Conservation (phyloP, 2,797 vertebrate genomes). For the Rhodeus uyekii region DNA sequence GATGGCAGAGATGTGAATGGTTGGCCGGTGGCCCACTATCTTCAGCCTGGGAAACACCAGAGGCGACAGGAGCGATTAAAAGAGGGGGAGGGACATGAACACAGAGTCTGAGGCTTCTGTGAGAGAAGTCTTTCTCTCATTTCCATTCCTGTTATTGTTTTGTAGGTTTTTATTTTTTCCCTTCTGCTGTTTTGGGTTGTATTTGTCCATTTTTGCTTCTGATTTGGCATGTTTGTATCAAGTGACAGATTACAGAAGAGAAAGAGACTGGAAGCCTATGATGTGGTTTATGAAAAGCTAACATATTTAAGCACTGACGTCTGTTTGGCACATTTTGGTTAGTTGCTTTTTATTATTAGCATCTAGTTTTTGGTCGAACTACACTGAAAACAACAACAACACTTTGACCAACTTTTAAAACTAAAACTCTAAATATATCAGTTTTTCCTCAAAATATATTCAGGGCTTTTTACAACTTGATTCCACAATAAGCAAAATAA, state of each 20-base stretch:
- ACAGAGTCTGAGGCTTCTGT: conserved; percentile 35
- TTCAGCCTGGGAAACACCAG: conserved; percentile 8
- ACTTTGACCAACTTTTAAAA: neutral
- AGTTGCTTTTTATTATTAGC: neutral
- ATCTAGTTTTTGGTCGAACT: neutral
- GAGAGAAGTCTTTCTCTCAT: conserved; percentile 33
- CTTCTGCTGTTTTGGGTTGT: neutral
- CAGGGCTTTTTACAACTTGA: neutral
- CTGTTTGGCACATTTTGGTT: neutral
- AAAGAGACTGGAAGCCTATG: neutral
- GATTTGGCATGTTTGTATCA: neutral
- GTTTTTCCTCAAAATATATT: neutral
- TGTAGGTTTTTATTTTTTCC: conserved; percentile 26
- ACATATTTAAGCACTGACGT: neutral
- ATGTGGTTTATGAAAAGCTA: neutral
- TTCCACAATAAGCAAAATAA: neutral
- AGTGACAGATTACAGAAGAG: neutral
- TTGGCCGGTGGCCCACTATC: conserved; percentile 5
- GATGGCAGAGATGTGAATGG: neutral
- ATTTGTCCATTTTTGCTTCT: neutral
- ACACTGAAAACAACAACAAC: neutral
- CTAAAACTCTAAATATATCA: neutral
- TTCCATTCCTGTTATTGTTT: conserved; percentile 47
- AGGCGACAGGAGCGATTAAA: neutral
- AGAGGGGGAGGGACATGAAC: conserved; percentile 24